Percentiles rank a stretch among this genome's conserved stretches.
These are phyloP conservation scores for Camelus bactrianus DNA, from an alignment of 2,113 vertebrate genomes.

Conservation along the genomic window DNA sequence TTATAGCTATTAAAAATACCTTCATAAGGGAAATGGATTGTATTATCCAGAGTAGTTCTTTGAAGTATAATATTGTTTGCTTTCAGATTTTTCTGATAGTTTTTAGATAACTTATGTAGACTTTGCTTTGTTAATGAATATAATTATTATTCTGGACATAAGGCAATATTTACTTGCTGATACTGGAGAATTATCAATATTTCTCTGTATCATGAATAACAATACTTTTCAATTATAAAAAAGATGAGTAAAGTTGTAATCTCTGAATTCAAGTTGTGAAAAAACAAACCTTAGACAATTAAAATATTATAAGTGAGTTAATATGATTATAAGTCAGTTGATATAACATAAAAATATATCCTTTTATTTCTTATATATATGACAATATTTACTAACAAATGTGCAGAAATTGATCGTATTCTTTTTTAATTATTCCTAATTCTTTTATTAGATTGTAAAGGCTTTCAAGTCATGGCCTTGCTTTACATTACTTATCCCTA, in stretches of 20 bases:
- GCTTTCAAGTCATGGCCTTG: not conserved
- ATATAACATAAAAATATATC: not conserved
- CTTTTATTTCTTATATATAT: not conserved
- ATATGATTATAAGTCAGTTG: not conserved
- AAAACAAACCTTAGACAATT: not conserved
- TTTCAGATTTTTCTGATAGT: not conserved
- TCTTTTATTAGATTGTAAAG: conserved; percentile 5
- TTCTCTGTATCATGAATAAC: not conserved
- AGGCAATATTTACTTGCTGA: not conserved
- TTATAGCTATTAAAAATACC: conserved; percentile 1
- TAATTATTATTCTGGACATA: not conserved
- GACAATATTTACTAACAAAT: not conserved
- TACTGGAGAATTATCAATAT: not conserved
- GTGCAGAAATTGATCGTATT: not conserved
- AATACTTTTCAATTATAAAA: not conserved
- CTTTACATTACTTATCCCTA: not conserved
- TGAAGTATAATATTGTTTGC: not conserved
- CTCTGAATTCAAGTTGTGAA: not conserved
- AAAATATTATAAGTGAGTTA: not conserved
- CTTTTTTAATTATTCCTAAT: not conserved
- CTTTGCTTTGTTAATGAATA: not conserved
- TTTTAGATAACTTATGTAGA: not conserved
- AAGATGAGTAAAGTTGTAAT: not conserved
- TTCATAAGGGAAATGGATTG: conserved; percentile 5
- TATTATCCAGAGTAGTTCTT: not conserved